These are phyloP conservation scores for Podilymbus podiceps DNA, from an alignment of 2,113 vertebrate genomes.

Conservation along the genomic window DNA sequence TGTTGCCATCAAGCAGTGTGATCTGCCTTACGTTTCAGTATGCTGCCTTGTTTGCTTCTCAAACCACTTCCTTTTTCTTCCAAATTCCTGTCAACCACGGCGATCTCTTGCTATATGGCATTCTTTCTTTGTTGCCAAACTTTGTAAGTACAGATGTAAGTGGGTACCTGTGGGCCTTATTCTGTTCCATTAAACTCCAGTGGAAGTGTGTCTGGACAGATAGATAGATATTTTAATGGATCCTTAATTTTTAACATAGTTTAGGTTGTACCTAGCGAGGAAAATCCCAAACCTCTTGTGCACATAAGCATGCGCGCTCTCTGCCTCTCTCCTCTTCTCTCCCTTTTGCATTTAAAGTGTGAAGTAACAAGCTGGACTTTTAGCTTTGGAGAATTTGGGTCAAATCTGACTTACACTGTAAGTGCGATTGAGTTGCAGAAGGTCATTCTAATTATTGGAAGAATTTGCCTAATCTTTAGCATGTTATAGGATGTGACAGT, in stretches of 20 bases:
- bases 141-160: not conserved
- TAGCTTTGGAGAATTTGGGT: not conserved
- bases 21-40: not conserved
- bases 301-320: accelerated
- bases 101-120: not conserved
- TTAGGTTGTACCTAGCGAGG: not conserved
- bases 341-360: not conserved
- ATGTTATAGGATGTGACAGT: not conserved
- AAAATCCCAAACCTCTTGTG: not conserved
- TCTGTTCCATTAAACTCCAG: not conserved
- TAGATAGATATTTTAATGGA: not conserved
- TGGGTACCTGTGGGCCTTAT: not conserved
- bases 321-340: not conserved
- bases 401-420: not conserved
- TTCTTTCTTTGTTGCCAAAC: not conserved
- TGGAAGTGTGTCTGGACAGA: not conserved
- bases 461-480: not conserved
- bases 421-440: not conserved
- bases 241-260: not conserved
- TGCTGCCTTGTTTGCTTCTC: not conserved
- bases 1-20: not conserved
- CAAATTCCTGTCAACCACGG: not conserved
- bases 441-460: not conserved
- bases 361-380: not conserved
- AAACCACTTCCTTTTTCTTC: not conserved